Evolutionary conservation across 2,888 invertebrate species (phyloP), one percentile per base, ranked within the genome.

Genomic region (Lapara coniferarum): DNA sequence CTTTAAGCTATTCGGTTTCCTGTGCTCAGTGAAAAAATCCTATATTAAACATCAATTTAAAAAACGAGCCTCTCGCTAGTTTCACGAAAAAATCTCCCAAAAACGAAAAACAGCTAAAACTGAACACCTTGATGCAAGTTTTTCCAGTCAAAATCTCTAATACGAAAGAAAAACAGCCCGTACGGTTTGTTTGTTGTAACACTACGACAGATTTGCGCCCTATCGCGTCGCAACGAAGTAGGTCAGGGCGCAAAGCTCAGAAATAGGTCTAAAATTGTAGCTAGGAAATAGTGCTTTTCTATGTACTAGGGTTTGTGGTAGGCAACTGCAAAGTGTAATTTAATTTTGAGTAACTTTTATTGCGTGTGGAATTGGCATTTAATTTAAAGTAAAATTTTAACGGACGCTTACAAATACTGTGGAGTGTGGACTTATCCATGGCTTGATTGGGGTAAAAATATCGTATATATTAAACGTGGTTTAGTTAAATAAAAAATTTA

Each of bases 191-290:
- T 63, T 63, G 63, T 49, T 49, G 46, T 49, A 16, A 49, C 19
- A 49, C 49, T 19, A 59, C 63, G 63, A 63, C 63, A 49, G 46
- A 63, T 63, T 63, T 63, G 63, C 49, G 46, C 59, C 63, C 63
- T 46, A 63, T 63, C 13, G 59, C 59, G 63, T 49, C 49, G 49
- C 46, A 19, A 19, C 19, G 49, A 49, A 63, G 49, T 63, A 63
- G 63, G 63, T 63, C 63, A 63, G 63, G 63, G 63, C 49, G 63
- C 19, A 63, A 49, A 49, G 63, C 49, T 46, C 46, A 63, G 49
- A 63, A 63, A 63, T 63, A 63, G 63, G 63, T 46, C 49, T 63
- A 63, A 63, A 63, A 63, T 19, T 63, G 63, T 19, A 63, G 63
- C 49, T 46, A 13, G 63, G 19, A 63, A 49, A 63, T 46, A 63